A percentile compares a stretch with the other conserved stretches of the same genome.
Conservation (phyloP, 2,888 invertebrate species). For the Polyommatus iphigenia region DNA sequence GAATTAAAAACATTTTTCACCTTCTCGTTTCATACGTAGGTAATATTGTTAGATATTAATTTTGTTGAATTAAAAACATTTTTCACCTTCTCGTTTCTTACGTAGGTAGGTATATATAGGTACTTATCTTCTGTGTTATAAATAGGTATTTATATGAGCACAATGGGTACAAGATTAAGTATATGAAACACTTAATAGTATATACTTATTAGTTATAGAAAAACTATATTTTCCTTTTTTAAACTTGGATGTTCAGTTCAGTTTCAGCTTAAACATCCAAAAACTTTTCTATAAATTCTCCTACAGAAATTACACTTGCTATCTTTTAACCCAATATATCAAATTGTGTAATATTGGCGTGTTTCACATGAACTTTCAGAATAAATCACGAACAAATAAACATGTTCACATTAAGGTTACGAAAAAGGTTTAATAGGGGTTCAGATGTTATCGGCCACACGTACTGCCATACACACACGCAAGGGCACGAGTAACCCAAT, state of each 20-base stretch:
- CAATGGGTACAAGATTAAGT: no score
- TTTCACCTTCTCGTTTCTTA: not conserved
- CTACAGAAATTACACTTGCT: no score
- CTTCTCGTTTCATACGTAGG: not conserved
- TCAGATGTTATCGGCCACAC: slow-evolving; percentile 49
- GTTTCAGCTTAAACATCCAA: no score
- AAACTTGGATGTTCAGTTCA: not conserved
- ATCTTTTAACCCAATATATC: not conserved
- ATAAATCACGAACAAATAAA: slow-evolving; percentile 35
- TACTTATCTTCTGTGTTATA: not conserved
- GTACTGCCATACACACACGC: slow-evolving; percentile 46
- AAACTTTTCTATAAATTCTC: no score
- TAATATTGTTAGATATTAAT: not conserved
- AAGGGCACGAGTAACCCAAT: slow-evolving; percentile 42
- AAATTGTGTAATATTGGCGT: not conserved
- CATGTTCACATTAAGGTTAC: slow-evolving; percentile 28
- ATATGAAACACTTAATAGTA: no score
- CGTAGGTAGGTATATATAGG: no score
- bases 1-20: not conserved
- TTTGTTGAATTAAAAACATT: not conserved
- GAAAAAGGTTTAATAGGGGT: slow-evolving; percentile 47
- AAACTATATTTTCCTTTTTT: no score
- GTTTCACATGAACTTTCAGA: not conserved
- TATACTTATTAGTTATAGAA: no score
- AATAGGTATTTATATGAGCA: not conserved